phyloP scores from a whole-genome alignment of 2,888 invertebrate genomes.

The Phlogophora meticulosa region DNA sequence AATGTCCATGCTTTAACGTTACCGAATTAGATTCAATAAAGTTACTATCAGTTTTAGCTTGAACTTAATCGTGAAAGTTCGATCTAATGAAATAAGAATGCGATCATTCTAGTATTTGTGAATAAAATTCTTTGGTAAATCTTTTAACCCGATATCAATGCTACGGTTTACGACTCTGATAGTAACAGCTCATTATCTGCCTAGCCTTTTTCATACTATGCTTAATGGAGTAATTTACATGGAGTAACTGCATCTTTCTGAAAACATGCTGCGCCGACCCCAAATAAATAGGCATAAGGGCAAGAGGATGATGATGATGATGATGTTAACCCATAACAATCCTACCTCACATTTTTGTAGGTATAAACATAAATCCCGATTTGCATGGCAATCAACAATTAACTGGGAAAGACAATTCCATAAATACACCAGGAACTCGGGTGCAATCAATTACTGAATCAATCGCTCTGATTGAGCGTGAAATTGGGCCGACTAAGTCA shows the following conservation, averaged over 20 bases:
- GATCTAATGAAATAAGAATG: constrained; percentile 35
- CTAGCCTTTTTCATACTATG: no score
- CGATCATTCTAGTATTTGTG: constrained; percentile 27
- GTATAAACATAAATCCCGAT: neutral
- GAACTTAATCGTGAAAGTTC: constrained; percentile 36
- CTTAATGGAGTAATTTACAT: no score
- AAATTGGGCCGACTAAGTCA: constrained; percentile 45
- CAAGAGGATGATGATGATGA: neutral
- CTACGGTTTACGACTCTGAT: constrained; percentile 15
- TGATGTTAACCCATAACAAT: neutral
- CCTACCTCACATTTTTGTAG: neutral
- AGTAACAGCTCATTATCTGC: neutral
- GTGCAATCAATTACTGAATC: constrained; percentile 48
- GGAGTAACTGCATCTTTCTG: no score
- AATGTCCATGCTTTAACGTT: constrained; percentile 8
- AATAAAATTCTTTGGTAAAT: constrained; percentile 23
- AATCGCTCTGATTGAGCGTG: constrained; percentile 55
- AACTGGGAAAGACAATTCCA: constrained; percentile 17
- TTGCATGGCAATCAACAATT: constrained; percentile 8
- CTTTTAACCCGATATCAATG: constrained; percentile 24
- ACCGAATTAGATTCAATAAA: constrained; percentile 34
- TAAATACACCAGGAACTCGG: constrained; percentile 35
- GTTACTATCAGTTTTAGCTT: constrained; percentile 38
- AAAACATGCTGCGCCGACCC: neutral
- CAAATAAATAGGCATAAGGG: neutral